Evolutionary conservation across 2,888 invertebrate genomes (phyloP).

Genomic region (Clitarchus hookeri): DNA sequence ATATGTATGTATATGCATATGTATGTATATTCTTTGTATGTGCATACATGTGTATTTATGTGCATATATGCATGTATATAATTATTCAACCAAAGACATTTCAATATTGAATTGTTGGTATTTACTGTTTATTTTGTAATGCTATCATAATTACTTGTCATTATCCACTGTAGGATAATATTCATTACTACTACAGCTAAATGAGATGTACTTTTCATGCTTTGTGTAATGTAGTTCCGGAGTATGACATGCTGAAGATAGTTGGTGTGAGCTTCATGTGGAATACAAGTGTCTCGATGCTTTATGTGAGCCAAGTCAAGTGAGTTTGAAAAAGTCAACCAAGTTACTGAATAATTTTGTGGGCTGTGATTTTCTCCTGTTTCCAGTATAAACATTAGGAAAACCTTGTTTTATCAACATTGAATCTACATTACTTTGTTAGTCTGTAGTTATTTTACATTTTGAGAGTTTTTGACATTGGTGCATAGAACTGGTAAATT

Average conservation of each 20-base stretch:
- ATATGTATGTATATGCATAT: neutral
- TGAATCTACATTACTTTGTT: neutral
- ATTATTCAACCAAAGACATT: constrained; percentile 16
- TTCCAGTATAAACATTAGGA: neutral
- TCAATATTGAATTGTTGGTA: constrained; percentile 16
- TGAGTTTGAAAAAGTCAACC: neutral
- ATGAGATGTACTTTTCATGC: neutral
- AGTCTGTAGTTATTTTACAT: constrained; percentile 7
- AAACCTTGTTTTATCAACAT: neutral
- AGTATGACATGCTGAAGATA: constrained; percentile 1
- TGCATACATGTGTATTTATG: neutral
- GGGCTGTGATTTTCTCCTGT: constrained; percentile 14
- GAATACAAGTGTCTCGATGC: neutral
- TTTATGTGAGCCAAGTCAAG: constrained; percentile 4
- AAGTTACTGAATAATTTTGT: neutral
- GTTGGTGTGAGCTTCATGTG: constrained; percentile 9
- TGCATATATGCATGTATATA: constrained; percentile 4
- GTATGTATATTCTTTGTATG: neutral
- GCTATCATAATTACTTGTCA: constrained; percentile 14
- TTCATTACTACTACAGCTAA: constrained; percentile 23
- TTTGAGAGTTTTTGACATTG: neutral
- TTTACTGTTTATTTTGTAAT: constrained; percentile 19
- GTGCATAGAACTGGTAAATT: neutral
- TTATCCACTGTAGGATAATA: constrained; percentile 18
- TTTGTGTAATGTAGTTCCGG: neutral